Evolutionary conservation across 2,113 vertebrate species (phyloP).

Genomic region (Hippocampus mohnikei): DNA sequence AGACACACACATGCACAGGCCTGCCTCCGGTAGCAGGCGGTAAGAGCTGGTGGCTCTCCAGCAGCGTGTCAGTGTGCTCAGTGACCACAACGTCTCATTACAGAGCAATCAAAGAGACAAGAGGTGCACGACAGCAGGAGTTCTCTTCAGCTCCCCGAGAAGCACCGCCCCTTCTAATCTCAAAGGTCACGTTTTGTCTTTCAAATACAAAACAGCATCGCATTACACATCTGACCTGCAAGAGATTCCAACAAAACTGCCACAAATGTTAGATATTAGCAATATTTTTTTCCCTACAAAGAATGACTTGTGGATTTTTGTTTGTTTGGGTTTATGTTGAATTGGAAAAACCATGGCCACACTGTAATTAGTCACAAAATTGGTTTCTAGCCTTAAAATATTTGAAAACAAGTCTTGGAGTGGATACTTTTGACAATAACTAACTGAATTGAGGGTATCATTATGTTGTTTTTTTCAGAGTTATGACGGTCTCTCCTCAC

Average conservation of each 20-base stretch:
- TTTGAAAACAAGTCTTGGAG: no score
- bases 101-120: slow-evolving; percentile 68
- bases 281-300: slow-evolving; percentile 1
- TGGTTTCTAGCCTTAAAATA: background rate
- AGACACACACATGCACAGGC: slow-evolving; percentile 27
- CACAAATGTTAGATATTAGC: background rate
- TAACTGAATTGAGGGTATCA: no score
- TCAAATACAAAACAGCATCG: slow-evolving; percentile 67
- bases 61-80: slow-evolving; percentile 64
- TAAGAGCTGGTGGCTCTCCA: slow-evolving; percentile 50
- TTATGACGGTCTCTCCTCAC: no score
- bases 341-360: no score
- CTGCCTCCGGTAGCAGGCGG: slow-evolving; percentile 24
- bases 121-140: slow-evolving; percentile 66
- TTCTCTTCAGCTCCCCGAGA: slow-evolving; percentile 61
- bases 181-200: slow-evolving; percentile 72
- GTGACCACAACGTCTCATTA: slow-evolving; percentile 70
- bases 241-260: slow-evolving; percentile 1
- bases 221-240: slow-evolving; percentile 21
- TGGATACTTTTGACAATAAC: no score
- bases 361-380: background rate
- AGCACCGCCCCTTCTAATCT: slow-evolving; percentile 66
- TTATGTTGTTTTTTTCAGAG: no score
- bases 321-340: background rate
- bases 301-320: slow-evolving; percentile 4